A percentile compares a stretch with the other conserved stretches of the same genome.
phyloP scores from a whole-genome alignment of 2,113 vertebrate species.

The Triplophysa dalaica region DNA sequence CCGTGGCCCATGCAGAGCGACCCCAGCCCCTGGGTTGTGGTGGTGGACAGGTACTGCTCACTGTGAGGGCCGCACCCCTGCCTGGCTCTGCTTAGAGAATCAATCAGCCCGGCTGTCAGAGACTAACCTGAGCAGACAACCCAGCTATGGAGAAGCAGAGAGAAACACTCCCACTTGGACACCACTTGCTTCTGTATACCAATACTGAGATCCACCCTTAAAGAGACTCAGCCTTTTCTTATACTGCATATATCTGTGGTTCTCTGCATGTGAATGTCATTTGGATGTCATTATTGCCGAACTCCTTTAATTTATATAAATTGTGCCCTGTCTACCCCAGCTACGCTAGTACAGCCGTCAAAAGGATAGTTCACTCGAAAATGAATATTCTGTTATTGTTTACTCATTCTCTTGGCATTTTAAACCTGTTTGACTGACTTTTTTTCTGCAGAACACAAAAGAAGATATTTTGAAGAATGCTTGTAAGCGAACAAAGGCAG shows the following conservation, averaged over 20 bases:
- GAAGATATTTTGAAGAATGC: too few species aligned
- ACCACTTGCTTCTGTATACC: conserved; percentile 3
- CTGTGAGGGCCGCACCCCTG: conserved; percentile 45
- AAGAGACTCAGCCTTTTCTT: not conserved
- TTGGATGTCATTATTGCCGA: not conserved
- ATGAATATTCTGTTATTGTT: too few species aligned
- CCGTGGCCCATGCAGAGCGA: conserved; percentile 39
- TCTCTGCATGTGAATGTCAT: not conserved
- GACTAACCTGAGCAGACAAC: conserved; percentile 52
- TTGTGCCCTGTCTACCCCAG: not conserved
- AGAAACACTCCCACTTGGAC: conserved; percentile 38
- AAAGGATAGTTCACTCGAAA: too few species aligned
- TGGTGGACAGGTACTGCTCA: conserved; percentile 54
- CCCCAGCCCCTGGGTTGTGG: conserved; percentile 42
- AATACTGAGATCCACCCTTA: conserved; percentile 10
- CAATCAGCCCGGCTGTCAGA: conserved; percentile 57
- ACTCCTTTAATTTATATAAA: not conserved
- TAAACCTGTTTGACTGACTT: too few species aligned
- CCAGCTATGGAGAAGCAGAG: conserved; percentile 35
- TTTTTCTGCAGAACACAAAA: too few species aligned
- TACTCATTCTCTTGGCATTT: too few species aligned
- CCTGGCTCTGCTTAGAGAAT: conserved; percentile 50
- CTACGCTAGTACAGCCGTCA: too few species aligned
- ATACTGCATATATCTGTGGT: not conserved
- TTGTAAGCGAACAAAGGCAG: too few species aligned